Evolutionary conservation across 2,113 vertebrate species (phyloP).

Genomic region (Nestor notabilis): DNA sequence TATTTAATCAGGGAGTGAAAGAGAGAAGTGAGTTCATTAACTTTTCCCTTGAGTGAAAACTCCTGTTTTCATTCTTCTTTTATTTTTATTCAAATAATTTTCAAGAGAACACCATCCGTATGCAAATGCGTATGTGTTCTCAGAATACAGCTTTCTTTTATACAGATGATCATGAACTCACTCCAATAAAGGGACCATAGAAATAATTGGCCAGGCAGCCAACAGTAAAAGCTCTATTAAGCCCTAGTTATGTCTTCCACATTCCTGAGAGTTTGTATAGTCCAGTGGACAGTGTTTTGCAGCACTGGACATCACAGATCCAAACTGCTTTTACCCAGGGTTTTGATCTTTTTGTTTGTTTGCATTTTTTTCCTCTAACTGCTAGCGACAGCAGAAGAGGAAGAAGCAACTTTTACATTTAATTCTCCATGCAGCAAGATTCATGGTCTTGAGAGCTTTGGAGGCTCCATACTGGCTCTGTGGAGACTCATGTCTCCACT

Average conservation of each 20-base stretch:
- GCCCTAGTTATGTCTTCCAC: slow-evolving; percentile 15
- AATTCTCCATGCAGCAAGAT: not conserved
- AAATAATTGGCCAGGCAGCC: slow-evolving; percentile 24
- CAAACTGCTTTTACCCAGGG: not conserved
- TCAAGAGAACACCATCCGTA: slow-evolving; percentile 48
- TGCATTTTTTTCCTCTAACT: rapidly evolving
- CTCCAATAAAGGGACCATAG: slow-evolving; percentile 21
- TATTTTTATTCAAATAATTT: slow-evolving; percentile 71
- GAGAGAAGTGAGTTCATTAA: slow-evolving; percentile 69
- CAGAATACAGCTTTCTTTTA: slow-evolving; percentile 57
- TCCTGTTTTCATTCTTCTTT: slow-evolving; percentile 68
- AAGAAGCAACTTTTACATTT: not conserved
- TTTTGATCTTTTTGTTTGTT: not conserved
- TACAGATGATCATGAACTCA: slow-evolving; percentile 45
- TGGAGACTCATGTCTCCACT: not conserved
- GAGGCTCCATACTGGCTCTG: not conserved
- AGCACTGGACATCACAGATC: not conserved
- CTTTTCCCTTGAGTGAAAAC: slow-evolving; percentile 69
- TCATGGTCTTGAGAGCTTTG: not conserved
- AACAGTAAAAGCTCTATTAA: slow-evolving; percentile 49
- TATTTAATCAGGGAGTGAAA: slow-evolving; percentile 70
- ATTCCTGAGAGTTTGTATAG: not conserved
- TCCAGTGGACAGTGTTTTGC: not conserved
- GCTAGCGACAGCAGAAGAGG: not conserved
- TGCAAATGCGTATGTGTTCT: slow-evolving; percentile 46